These are phyloP conservation scores for Cynocephalus volans DNA, from an alignment of 2,113 vertebrate species.

Conservation along the genomic window DNA sequence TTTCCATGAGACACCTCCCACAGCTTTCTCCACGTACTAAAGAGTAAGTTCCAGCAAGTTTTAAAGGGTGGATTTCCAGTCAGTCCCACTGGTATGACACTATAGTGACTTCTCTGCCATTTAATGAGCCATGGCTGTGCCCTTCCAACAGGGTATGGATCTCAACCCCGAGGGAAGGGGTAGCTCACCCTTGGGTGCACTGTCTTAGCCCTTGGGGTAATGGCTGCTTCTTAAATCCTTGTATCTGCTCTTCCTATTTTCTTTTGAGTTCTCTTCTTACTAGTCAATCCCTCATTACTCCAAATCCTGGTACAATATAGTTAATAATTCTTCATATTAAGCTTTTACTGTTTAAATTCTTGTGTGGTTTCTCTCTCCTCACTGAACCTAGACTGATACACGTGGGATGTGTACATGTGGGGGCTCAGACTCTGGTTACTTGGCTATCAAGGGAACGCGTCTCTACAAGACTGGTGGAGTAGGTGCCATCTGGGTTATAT, in stretches of 20 bases:
- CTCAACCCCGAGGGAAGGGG: neutral
- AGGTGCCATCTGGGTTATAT: neutral
- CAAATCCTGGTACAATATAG: neutral
- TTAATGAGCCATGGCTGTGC: neutral
- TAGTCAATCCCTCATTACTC: neutral
- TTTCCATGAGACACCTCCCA: neutral
- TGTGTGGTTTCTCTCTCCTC: neutral
- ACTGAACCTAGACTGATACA: neutral
- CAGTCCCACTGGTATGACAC: neutral
- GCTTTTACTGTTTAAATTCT: neutral
- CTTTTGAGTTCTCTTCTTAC: neutral
- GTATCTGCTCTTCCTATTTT: neutral
- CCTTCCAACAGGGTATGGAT: neutral
- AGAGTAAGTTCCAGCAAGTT: neutral
- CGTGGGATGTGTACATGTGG: too few species aligned
- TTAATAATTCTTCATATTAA: conserved; percentile 15
- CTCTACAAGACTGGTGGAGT: neutral
- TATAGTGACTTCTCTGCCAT: neutral
- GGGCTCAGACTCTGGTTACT: neutral
- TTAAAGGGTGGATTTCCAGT: neutral
- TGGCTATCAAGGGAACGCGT: too few species aligned
- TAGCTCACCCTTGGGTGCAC: neutral
- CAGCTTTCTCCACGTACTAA: neutral
- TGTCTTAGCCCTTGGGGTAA: neutral
- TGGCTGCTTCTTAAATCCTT: neutral